These are phyloP conservation scores for Lasioglossum oenotherae DNA, from an alignment of 2,888 invertebrate species.

Conservation along the genomic window DNA sequence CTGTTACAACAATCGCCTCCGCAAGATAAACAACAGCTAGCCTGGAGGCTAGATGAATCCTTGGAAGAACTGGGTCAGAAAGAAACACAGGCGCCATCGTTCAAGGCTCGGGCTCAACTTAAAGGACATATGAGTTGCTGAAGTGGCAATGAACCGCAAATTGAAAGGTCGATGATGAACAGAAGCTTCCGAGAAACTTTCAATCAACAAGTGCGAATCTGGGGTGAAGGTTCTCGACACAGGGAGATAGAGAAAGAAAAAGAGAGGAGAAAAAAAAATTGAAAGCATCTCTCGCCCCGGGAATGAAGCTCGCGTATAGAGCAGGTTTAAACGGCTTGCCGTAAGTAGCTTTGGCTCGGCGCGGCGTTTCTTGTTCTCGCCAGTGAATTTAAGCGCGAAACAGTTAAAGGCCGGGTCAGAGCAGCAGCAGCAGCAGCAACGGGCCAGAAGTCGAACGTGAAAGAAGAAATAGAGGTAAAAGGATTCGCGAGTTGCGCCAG, in stretches of 20 bases:
- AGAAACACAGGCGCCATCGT: neutral
- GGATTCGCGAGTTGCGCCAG: slow-evolving; percentile 7
- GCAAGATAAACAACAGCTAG: neutral
- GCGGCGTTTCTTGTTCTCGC: neutral
- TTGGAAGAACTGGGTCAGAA: neutral
- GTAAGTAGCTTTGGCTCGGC: neutral
- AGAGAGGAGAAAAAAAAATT: slow-evolving; percentile 34
- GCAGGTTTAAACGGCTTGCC: slow-evolving; percentile 1
- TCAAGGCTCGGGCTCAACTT: neutral
- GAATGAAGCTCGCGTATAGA: neutral
- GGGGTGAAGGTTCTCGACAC: slow-evolving; percentile 7
- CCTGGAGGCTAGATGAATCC: neutral
- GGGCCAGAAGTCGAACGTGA: slow-evolving; percentile 2
- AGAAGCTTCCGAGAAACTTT: slow-evolving; percentile 30
- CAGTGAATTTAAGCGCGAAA: slow-evolving; percentile 23
- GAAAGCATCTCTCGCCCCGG: neutral
- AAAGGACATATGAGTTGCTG: neutral
- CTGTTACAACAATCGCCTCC: neutral
- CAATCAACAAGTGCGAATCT: slow-evolving; percentile 50
- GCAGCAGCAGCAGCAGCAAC: neutral
- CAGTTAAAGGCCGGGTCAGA: slow-evolving; percentile 1
- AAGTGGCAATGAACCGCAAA: neutral
- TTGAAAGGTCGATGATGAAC: neutral
- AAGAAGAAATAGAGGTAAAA: slow-evolving; percentile 2
- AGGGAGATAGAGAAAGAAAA: neutral